These are phyloP conservation scores for Rhinoptilus africanus DNA, from an alignment of 2,113 vertebrate species.

Conservation along the genomic window DNA sequence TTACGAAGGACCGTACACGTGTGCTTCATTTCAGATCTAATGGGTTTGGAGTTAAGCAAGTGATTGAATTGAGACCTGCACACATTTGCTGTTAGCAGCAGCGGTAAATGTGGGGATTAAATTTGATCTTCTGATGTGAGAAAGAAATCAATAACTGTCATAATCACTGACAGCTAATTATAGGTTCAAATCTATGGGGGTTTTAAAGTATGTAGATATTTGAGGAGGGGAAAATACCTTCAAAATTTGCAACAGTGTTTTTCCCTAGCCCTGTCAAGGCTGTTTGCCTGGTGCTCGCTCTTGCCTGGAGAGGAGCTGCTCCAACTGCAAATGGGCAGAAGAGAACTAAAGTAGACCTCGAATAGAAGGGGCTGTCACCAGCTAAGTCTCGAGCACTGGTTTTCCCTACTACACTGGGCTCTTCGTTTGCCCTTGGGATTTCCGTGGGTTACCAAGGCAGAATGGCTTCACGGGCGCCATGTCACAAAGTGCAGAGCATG, in stretches of 20 bases:
- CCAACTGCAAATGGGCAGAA: neutral
- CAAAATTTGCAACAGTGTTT: neutral
- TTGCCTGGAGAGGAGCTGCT: neutral
- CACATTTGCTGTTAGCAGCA: neutral
- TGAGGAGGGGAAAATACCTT: neutral
- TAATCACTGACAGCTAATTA: neutral
- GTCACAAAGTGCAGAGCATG: neutral
- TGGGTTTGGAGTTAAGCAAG: neutral
- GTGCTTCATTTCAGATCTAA: neutral
- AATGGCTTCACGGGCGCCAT: neutral
- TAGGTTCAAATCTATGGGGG: neutral
- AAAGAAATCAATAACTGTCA: neutral
- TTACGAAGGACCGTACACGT: accelerated
- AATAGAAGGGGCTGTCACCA: neutral
- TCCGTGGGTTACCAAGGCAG: neutral
- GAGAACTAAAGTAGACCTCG: neutral
- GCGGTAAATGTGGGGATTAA: neutral
- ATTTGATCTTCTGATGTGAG: neutral
- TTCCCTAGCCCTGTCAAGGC: neutral
- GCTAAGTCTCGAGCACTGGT: neutral
- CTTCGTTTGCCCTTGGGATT: neutral
- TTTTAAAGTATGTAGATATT: neutral
- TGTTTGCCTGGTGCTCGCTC: neutral
- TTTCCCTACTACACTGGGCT: neutral
- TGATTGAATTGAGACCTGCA: neutral